Evolutionary conservation across 2,797 vertebrate species (phyloP), one percentile per base, ranked within the genome.

Genomic region (Choloepus didactylus): DNA sequence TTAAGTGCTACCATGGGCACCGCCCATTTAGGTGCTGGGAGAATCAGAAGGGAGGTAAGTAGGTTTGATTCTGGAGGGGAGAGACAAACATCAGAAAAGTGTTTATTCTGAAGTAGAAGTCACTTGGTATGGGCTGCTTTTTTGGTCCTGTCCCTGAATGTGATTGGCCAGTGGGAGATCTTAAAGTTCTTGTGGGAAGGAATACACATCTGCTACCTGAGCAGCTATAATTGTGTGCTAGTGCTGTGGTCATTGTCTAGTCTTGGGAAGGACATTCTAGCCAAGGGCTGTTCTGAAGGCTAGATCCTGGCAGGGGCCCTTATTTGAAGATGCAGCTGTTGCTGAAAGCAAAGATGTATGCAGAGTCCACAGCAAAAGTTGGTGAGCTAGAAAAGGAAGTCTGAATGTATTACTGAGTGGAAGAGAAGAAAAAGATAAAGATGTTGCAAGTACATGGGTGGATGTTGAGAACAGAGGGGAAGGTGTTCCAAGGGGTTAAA

Each of bases 401-500:
- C 51, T 79, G 46, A 94, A 70, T 70, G 12, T 84, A 16, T 46
- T 77, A 6, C 79, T 89, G 91, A 84, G 9, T 85, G 38, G 54
- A 85, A 89, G 27, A 69, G 81, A 92, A 49, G 69, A 92, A 92
- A 80, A 19, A 90, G 60, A 96, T 81, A 35, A 66, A 90, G 46
- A 23, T 51, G 4, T 60, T 46, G 41, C 11, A 86, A 93, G 73
- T 93, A 77, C 38, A 14, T 83, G 44, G 56, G 8, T 51, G 11
- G 18, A 72, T 44, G 25, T 76, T 75, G 44, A 44, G 59, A 80
- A 75, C 15, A 35, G 81, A 77, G 64, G 54, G 38, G 41, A 94
- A 87, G 7, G 56, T 96, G 64, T 89, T 92, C 64, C 15, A 84
- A 46, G 41, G 41, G 18, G 76, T 70, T 95, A 87, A 92, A 96